These are phyloP conservation scores for Antechinus stuartii DNA, from an alignment of 2,113 vertebrate genomes.

Conservation along the genomic window DNA sequence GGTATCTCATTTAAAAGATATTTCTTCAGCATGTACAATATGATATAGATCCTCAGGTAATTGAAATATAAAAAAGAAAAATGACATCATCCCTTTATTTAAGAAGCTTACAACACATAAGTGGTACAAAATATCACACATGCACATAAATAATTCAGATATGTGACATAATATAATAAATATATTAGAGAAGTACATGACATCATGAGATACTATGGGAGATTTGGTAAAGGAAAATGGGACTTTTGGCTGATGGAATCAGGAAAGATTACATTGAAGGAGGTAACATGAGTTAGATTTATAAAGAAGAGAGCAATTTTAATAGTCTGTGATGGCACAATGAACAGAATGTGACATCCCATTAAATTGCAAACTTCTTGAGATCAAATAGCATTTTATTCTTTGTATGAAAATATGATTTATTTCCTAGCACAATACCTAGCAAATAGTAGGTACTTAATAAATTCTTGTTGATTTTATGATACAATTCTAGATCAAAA, in stretches of 20 bases:
- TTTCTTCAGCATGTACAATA: not conserved
- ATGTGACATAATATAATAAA: not conserved
- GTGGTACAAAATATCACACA: not conserved
- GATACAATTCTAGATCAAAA: not conserved
- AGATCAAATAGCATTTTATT: not conserved
- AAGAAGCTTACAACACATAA: not conserved
- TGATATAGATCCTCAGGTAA: not conserved
- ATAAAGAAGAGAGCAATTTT: not conserved
- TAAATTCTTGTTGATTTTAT: not conserved
- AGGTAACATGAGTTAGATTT: not conserved
- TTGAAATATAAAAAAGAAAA: not conserved
- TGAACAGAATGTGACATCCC: not conserved
- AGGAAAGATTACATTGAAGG: not conserved
- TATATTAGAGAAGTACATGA: not conserved
- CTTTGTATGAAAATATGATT: not conserved
- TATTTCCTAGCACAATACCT: not conserved
- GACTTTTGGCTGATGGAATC: not conserved
- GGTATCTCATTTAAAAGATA: not conserved
- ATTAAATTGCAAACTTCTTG: not conserved
- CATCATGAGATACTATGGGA: not conserved
- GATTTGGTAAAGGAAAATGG: not conserved
- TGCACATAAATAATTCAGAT: not conserved
- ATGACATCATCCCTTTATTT: not conserved
- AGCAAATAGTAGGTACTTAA: not conserved
- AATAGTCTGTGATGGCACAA: not conserved